phyloP scores from a whole-genome alignment of 2,113 vertebrate species.

The Apus apus region DNA sequence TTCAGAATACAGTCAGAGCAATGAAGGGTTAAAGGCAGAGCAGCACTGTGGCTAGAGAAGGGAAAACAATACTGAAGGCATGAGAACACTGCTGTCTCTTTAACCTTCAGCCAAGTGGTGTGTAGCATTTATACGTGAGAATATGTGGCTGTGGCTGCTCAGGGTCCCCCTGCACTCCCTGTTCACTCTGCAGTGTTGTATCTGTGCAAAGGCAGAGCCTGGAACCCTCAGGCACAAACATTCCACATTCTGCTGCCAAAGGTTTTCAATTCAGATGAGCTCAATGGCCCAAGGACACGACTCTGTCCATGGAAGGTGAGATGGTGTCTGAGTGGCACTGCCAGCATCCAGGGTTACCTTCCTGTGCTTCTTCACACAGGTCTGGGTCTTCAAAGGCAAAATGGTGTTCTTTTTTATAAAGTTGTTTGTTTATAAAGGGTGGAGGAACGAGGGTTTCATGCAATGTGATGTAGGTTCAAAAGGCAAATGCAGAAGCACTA shows the following conservation, averaged over 20 bases:
- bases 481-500: too few species aligned
- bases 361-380: neutral
- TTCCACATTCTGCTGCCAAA: neutral
- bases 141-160: constrained; percentile 47
- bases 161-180: neutral
- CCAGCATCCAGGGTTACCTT: neutral
- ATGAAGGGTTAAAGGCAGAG: constrained; percentile 24
- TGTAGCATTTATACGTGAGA: constrained; percentile 27
- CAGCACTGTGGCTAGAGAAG: constrained; percentile 9
- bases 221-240: neutral
- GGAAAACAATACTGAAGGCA: constrained; percentile 55
- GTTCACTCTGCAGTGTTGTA: neutral
- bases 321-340: neutral
- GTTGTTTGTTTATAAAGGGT: neutral
- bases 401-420: neutral
- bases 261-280: neutral
- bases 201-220: neutral
- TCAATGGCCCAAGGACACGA: neutral
- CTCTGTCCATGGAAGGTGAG: neutral
- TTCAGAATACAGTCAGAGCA: neutral
- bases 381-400: neutral
- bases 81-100: constrained; percentile 58
- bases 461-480: neutral
- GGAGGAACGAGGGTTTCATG: neutral
- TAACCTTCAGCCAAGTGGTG: constrained; percentile 50